phyloP scores from a whole-genome alignment of 2,888 invertebrate genomes.

The Dryocosmus kuriphilus region DNA sequence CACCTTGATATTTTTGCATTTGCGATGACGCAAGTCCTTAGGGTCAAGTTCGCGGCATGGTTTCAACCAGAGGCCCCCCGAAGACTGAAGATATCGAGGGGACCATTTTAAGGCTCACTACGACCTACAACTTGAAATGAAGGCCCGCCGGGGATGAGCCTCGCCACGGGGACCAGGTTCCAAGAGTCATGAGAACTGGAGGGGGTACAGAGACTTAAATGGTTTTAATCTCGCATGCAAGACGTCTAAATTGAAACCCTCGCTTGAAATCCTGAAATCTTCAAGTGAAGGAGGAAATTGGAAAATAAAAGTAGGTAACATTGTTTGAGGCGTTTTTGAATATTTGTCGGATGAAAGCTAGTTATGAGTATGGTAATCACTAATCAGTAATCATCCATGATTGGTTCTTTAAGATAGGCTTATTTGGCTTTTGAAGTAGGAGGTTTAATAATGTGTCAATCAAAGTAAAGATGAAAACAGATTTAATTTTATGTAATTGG shows the following conservation, averaged over 20 bases:
- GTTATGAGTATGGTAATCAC: not conserved
- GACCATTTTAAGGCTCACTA: not conserved
- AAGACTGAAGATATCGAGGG: not conserved
- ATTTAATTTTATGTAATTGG: not conserved
- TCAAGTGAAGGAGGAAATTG: not conserved
- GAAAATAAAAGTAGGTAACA: not conserved
- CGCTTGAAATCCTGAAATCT: not conserved
- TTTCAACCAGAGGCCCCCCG: not conserved
- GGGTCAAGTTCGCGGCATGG: not conserved
- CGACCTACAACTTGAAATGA: not conserved
- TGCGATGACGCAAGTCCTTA: not conserved
- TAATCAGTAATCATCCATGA: constrained; percentile 1
- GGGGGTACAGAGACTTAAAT: not conserved
- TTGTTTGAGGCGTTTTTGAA: not conserved
- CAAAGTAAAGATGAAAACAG: not conserved
- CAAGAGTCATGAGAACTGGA: not conserved
- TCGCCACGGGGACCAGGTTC: not conserved
- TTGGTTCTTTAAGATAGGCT: not conserved
- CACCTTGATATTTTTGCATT: not conserved
- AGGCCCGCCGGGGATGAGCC: not conserved
- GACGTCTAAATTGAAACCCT: constrained; percentile 14
- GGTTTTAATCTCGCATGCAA: constrained; percentile 12
- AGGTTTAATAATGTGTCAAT: not conserved
- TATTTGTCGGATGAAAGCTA: constrained; percentile 4
- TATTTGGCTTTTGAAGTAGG: not conserved